Conservation (phyloP, 2,888 invertebrate genomes). For the Meghimatium bilineatum region DNA sequence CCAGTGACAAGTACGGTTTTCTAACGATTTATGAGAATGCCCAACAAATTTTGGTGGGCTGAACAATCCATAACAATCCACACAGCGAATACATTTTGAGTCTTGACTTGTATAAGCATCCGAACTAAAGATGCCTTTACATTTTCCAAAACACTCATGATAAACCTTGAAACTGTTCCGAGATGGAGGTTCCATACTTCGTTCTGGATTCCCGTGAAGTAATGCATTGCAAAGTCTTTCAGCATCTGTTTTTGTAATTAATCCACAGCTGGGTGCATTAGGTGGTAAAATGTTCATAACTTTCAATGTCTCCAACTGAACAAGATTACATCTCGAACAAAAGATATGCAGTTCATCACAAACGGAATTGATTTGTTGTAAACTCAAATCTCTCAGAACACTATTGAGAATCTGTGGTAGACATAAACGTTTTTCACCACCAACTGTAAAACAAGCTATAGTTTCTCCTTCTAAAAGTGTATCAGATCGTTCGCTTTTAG, state of each 20-base stretch:
- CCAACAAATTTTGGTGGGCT: slow-evolving; percentile 92
- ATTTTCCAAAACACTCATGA: slow-evolving; percentile 98
- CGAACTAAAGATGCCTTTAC: slow-evolving; percentile 90
- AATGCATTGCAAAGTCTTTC: slow-evolving; percentile 95
- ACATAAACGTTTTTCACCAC: slow-evolving; percentile 96
- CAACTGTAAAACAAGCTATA: slow-evolving; percentile 96
- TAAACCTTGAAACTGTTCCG: slow-evolving; percentile 82
- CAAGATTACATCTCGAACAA: slow-evolving; percentile 94
- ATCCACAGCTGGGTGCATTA: slow-evolving; percentile 92
- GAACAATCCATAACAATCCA: slow-evolving; percentile 89
- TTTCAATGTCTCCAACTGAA: slow-evolving; percentile 90
- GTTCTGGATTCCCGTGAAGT: slow-evolving; percentile 81
- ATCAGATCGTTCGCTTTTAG: slow-evolving; percentile 82
- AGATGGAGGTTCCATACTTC: slow-evolving; percentile 76
- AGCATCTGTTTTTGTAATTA: slow-evolving; percentile 98
- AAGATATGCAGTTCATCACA: slow-evolving; percentile 97
- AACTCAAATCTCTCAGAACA: slow-evolving; percentile 88
- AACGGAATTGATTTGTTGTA: slow-evolving; percentile 90
- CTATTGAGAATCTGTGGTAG: slow-evolving; percentile 96
- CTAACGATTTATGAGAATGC: slow-evolving; percentile 85
- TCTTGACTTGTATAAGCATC: slow-evolving; percentile 86
- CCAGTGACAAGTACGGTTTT: slow-evolving; percentile 98
- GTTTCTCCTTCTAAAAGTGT: slow-evolving; percentile 92
- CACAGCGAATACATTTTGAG: slow-evolving; percentile 92
- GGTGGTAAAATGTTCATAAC: slow-evolving; percentile 81